phyloP scores from a whole-genome alignment of 2,888 invertebrate species.

The Tholera decimalis region DNA sequence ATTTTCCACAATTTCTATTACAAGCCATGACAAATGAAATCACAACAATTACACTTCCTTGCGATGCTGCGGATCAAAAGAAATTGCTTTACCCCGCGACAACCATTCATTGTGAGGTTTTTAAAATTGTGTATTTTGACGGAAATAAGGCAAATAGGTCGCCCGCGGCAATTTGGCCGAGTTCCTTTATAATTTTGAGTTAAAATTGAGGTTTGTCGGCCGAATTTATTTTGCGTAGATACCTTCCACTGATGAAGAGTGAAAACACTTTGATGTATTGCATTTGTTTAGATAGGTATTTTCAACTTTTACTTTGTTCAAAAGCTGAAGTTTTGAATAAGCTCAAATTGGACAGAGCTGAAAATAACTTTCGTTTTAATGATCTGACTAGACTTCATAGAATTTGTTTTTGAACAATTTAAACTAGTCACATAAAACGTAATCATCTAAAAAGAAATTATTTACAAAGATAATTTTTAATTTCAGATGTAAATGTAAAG shows the following conservation, averaged over 20 bases:
- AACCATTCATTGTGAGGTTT: slow-evolving; percentile 66
- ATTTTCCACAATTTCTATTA: slow-evolving; percentile 69
- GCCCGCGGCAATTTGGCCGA: slow-evolving; percentile 54
- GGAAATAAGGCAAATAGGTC: slow-evolving; percentile 53
- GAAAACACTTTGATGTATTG: slow-evolving; percentile 31
- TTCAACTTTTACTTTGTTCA: slow-evolving; percentile 4
- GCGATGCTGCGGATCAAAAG: slow-evolving; percentile 64
- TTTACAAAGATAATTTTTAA: slow-evolving; percentile 5
- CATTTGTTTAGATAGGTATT: slow-evolving; percentile 25
- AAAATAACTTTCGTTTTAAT: not conserved
- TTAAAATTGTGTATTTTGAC: slow-evolving; percentile 64
- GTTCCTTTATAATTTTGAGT: slow-evolving; percentile 45
- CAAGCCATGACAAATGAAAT: slow-evolving; percentile 69
- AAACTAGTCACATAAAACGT: slow-evolving; percentile 1
- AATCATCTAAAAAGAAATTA: slow-evolving; percentile 9
- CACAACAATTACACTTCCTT: slow-evolving; percentile 70
- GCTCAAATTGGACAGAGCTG: slow-evolving; percentile 3
- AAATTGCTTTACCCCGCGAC: slow-evolving; percentile 65
- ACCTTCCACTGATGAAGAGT: slow-evolving; percentile 29
- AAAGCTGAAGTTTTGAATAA: slow-evolving; percentile 26
- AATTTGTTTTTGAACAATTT: not conserved
- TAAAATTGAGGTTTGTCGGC: slow-evolving; percentile 18
- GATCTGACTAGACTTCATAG: not conserved
- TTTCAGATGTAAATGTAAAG: slow-evolving; percentile 10
- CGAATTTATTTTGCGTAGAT: slow-evolving; percentile 16